Percentiles rank a stretch among this genome's conserved stretches.
Evolutionary conservation across 2,797 vertebrate genomes (phyloP).

Genomic region (Halcyon leucocephala): DNA sequence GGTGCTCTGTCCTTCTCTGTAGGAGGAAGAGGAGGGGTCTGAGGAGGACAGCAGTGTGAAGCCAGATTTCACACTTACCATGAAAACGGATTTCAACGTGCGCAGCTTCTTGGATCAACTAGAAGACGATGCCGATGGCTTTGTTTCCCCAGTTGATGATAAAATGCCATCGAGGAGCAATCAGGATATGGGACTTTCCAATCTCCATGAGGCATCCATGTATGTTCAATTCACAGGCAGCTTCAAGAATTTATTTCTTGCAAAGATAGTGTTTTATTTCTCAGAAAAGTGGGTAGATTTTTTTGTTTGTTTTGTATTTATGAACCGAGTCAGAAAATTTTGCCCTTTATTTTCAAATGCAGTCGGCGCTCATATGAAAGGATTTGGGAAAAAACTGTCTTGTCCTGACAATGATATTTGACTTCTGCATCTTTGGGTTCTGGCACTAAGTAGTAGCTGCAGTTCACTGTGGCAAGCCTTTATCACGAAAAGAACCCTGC

Average conservation of each 20-base stretch:
- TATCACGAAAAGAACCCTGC: neutral
- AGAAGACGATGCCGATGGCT: conserved; percentile 92
- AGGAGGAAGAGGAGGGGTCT: conserved; percentile 94
- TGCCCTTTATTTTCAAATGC: neutral
- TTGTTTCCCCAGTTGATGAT: conserved; percentile 95
- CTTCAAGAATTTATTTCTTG: neutral
- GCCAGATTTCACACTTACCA: conserved; percentile 82
- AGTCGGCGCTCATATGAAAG: neutral
- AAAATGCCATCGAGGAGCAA: conserved; percentile 86
- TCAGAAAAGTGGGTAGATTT: neutral
- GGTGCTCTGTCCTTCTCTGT: conserved; percentile 58
- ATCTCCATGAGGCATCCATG: conserved; percentile 94
- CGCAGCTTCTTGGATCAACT: conserved; percentile 89
- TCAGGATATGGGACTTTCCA: conserved; percentile 92
- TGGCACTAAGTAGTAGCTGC: neutral
- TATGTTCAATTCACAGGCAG: conserved; percentile 68
- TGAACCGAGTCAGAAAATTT: neutral
- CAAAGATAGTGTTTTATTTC: neutral
- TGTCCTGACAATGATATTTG: neutral
- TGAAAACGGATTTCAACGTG: conserved; percentile 85
- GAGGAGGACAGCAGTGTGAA: conserved; percentile 88
- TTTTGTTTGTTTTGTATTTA: neutral
- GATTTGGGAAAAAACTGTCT: neutral
- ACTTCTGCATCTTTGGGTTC: neutral
- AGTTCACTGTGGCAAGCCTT: neutral